These are phyloP conservation scores for Zophobas atratus DNA, from an alignment of 1,140 invertebrate genomes.

Conservation along the genomic window DNA sequence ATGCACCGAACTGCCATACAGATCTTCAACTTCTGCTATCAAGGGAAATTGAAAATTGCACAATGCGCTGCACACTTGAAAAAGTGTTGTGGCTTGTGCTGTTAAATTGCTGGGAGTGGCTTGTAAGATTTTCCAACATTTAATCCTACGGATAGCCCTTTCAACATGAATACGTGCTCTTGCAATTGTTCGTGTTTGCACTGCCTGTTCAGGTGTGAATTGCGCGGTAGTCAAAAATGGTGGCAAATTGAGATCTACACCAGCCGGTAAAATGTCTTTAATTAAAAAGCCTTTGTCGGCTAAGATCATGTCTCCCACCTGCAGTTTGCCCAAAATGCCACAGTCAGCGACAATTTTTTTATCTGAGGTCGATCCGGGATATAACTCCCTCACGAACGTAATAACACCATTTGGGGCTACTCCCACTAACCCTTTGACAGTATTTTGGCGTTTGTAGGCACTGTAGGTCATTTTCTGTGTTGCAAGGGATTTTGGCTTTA, in stretches of 20 bases:
- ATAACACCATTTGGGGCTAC: slow-evolving; percentile 57
- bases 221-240: slow-evolving; percentile 54
- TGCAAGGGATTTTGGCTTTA: slow-evolving; percentile 35
- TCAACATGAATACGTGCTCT: slow-evolving; percentile 42
- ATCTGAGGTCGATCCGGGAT: slow-evolving; percentile 55
- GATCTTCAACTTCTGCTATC: slow-evolving; percentile 36
- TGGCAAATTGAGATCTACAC: slow-evolving; percentile 54
- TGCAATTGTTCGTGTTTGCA: slow-evolving; percentile 25
- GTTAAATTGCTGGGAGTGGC: slow-evolving; percentile 1
- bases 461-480: slow-evolving; percentile 52
- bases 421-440: slow-evolving; percentile 51
- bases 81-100: slow-evolving; percentile 9
- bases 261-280: slow-evolving; percentile 52
- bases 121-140: slow-evolving; percentile 18
- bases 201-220: slow-evolving; percentile 50
- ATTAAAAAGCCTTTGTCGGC: slow-evolving; percentile 58
- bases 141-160: slow-evolving; percentile 24
- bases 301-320: slow-evolving; percentile 51
- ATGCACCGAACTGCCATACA: background rate
- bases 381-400: slow-evolving; percentile 54
- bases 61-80: slow-evolving; percentile 31
- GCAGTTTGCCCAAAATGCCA: slow-evolving; percentile 42
- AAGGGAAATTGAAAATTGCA: slow-evolving; percentile 41
- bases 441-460: slow-evolving; percentile 53
- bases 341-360: slow-evolving; percentile 45